Evolutionary conservation across 2,888 invertebrate species (phyloP).

Genomic region (Gastrophysa polygoni): DNA sequence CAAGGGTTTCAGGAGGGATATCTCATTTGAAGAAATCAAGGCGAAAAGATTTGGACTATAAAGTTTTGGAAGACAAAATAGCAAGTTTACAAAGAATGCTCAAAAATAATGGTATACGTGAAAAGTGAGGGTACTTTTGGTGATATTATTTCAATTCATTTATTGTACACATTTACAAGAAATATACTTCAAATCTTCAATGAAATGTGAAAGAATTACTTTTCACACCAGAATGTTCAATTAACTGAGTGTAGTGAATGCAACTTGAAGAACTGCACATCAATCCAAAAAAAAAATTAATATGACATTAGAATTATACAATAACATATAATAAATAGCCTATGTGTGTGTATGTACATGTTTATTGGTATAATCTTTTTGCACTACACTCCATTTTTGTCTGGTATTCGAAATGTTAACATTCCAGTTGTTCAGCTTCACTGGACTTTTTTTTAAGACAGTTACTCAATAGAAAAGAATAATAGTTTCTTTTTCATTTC

Average conservation of each 20-base stretch:
- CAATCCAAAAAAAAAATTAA: background rate
- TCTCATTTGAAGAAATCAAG: conserved; percentile 21
- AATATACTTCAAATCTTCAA: background rate
- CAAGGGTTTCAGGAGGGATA: conserved; percentile 27
- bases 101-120: conserved; percentile 38
- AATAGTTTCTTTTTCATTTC: too few species aligned
- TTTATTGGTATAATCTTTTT: too few species aligned
- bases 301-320: background rate
- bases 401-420: too few species aligned
- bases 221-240: too few species aligned
- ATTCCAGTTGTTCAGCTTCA: too few species aligned
- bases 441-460: too few species aligned
- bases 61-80: conserved; percentile 56
- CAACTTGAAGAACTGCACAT: background rate
- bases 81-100: conserved; percentile 55
- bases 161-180: conserved; percentile 1
- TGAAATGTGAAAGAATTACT: too few species aligned
- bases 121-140: conserved; percentile 21
- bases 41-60: conserved; percentile 52
- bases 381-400: too few species aligned
- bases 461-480: too few species aligned
- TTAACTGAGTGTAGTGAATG: too few species aligned
- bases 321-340: background rate
- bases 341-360: too few species aligned
- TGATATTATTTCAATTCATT: background rate